Percentiles rank a stretch among this genome's conserved stretches.
phyloP scores from a whole-genome alignment of 2,113 vertebrate genomes.

The Tychaedon coryphoeus region DNA sequence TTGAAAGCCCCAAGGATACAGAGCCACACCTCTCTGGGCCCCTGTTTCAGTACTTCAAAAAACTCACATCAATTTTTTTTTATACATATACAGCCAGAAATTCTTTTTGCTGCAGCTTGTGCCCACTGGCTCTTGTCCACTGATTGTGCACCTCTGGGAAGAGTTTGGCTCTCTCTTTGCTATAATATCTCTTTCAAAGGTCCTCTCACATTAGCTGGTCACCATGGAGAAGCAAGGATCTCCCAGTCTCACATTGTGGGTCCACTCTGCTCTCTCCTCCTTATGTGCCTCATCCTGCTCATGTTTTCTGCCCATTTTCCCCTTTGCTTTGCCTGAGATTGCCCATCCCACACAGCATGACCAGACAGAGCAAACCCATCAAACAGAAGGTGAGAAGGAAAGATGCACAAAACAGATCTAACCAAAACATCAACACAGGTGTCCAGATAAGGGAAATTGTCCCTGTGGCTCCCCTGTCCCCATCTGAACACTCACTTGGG shows the following conservation, averaged over 20 bases:
- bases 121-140: background rate
- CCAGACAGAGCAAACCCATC: background rate
- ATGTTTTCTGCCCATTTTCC: background rate
- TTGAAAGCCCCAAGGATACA: background rate
- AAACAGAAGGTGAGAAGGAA: background rate
- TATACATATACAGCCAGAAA: background rate
- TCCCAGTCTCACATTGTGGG: background rate
- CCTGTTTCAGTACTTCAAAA: background rate
- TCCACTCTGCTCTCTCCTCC: background rate
- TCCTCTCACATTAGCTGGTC: background rate
- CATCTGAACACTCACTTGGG: background rate
- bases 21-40: background rate
- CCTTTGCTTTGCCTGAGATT: background rate
- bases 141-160: background rate
- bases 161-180: background rate
- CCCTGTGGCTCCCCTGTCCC: accelerated
- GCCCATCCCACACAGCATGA: background rate
- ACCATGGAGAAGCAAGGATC: background rate
- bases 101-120: background rate
- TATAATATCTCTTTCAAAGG: background rate
- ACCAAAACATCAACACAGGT: background rate
- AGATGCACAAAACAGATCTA: background rate
- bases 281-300: background rate
- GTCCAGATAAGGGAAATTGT: background rate
- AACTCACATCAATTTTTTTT: background rate